These are phyloP conservation scores for Mayetiola destructor DNA, from an alignment of 2,888 invertebrate species.

Conservation along the genomic window DNA sequence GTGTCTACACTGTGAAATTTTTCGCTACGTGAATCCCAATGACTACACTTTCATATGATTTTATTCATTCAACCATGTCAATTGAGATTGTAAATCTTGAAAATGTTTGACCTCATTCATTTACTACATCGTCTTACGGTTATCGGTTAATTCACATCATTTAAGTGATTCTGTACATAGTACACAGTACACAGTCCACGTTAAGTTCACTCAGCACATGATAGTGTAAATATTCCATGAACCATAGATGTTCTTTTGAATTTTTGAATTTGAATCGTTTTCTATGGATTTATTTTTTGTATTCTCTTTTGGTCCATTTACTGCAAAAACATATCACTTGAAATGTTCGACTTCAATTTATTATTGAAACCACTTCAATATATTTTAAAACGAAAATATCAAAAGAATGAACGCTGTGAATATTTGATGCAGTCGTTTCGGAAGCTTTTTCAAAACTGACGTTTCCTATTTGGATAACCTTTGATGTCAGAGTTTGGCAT, in stretches of 20 bases:
- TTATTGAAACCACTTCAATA: neutral
- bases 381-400: neutral
- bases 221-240: too few species aligned
- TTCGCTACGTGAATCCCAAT: too few species aligned
- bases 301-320: neutral
- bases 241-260: too few species aligned
- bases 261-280: too few species aligned
- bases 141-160: too few species aligned
- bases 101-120: too few species aligned
- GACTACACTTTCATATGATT: too few species aligned
- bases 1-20: too few species aligned
- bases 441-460: neutral
- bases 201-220: too few species aligned
- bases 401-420: neutral
- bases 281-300: neutral
- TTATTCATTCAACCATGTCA: neutral
- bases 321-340: neutral
- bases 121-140: too few species aligned
- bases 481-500: neutral
- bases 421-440: neutral
- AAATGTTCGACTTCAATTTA: neutral
- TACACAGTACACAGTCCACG: too few species aligned
- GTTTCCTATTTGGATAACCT: neutral
- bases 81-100: neutral
- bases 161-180: too few species aligned